Base-by-base conservation (phyloP, 2,113 vertebrate species). In the Pitta sordida region DNA sequence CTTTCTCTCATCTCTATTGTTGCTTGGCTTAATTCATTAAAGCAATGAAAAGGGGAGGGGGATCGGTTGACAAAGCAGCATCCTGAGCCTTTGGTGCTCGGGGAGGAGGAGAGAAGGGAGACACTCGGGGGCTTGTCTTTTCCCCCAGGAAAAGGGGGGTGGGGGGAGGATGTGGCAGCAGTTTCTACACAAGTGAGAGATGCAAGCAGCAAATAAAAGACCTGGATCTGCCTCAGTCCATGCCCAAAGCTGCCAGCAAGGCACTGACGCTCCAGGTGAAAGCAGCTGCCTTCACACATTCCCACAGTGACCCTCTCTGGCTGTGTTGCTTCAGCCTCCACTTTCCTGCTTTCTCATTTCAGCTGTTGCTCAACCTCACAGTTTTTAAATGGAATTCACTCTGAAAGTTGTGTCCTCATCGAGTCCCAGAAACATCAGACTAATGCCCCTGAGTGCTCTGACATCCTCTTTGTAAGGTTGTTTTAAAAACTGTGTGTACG, bases 1-100 rank as follows among this genome's bases (percentile, higher is more conserved):
- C 95, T 94, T 96, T 94, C 93, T 94, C 83, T 96, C 95, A 93
- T 97, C 89, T 96, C 94, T 94, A 95, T 91, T 93, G 93, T 97
- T 95, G 88, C 91, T 96, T 15, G 0, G 90, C 55, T 94, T 96
- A 94, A 94, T 97, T 95, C 96, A 96, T 94, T 94, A 92, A 94
- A 92, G 93, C 80, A 73, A 27, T 43, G 69, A 44, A 86, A 92
- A 68, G 36, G 90, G 63, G 79, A 56, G 26, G 30, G 59, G 36
- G 23, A 73, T 87, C 3, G 0, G 62, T 63, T 93, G 80, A 87
- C 46, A 41, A 7, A 41, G 49, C 67, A 85, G 62, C 52, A 62
- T 92, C 80, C 74, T 60, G 39, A 26, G 49, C 78, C 71, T 76
- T 30, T 26, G 64, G 79, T 67, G 39, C 62, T 80, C 7, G 1